Evolutionary conservation across 2,888 invertebrate genomes (phyloP), one percentile per base, ranked within the genome.

Genomic region (Gastrophysa polygoni): DNA sequence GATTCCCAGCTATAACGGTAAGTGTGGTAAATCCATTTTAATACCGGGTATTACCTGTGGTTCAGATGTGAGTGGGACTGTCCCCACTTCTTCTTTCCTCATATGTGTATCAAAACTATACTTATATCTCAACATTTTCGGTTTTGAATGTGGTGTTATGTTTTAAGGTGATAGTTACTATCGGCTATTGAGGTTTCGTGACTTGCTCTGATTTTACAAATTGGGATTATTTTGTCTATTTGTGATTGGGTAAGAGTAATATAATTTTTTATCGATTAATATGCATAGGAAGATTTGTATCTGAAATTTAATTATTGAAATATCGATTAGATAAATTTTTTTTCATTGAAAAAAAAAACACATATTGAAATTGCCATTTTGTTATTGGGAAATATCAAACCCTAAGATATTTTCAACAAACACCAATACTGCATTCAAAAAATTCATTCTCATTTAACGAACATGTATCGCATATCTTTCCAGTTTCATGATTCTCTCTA

Each of bases 111-210:
- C 38, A 52, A 21, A 14, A 4, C 4, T 38, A 38, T 38, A 38
- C 14, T 38, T 54, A 43, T 54, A 54, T 54, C 38, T 54, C n/a
- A 38, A 54, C 54, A 54, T 24, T 38, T 54, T 54, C 21, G 43
- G 43, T 11, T 24, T 16, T 21, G 16, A 44, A 54, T 24, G 54
- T 43, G 43, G 54, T 54, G 54, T 43, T 54, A 43, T 49, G 43
- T 43, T 52, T n/a, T 20, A n/a, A 38, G 24, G 43, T 24, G 54
- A 43, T 43, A 16, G 54, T 54, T 43, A 43, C 28, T 21, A 34
- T 54, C 28, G 10, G 20, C 43, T 43, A 43, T 16, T 54, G n/a
- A 54, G 54, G 14, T 24, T 20, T 54, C 54, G 54, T 54, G 54
- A 54, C 43, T 54, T 21, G 2, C 18, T 21, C 5, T 20, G 16